Base-by-base conservation (phyloP, 2,888 invertebrate species). In the Habrosyne pyritoides region DNA sequence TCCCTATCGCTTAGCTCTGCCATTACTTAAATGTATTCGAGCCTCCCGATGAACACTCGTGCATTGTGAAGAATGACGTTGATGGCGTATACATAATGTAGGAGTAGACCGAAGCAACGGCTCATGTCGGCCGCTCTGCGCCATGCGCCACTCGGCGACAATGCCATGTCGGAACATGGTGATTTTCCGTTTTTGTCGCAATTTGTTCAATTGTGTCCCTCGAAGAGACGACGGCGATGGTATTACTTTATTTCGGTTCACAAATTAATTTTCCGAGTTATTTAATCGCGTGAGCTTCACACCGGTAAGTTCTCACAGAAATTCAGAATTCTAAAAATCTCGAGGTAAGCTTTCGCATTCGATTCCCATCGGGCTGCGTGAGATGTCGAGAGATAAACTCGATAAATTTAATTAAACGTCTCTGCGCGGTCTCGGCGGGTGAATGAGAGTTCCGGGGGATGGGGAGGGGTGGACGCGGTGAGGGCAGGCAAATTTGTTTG, bases 371-470 rank as follows among this genome's bases (percentile, higher is more conserved):
- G 86, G 71, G 63, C 65, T 63, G 77, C 71, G 78, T 74, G 83
- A 81, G 84, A 87, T 86, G 85, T 78, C 77, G 72, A 76, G 70
- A 81, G 91, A 90, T 91, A 88, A 88, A 78, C 74, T 69, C 84
- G 87, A 90, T 91, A 89, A 89, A 90, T 91, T 89, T 89, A 91
- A 90, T 91, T 84, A 90, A 89, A 86, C 73, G 81, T 86, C 81
- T 78, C 76, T 59, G 66, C 75, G 73, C 69, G 72, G 73, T 77
- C 76, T 64, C 58, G 57, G 56, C 55, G 53, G 52, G 64, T 53
- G 61, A 53, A 60, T 54, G 54, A 42, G 63, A 63, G 64, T 61
- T 60, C 59, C 56, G 54, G 68, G 63, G 68, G 48, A 46, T 54
- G 47, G 62, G 36, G 54, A 47, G 55, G 60, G 64, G 56, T 54